phyloP scores from a whole-genome alignment of 2,797 vertebrate species.

The Limnodromus scolopaceus region DNA sequence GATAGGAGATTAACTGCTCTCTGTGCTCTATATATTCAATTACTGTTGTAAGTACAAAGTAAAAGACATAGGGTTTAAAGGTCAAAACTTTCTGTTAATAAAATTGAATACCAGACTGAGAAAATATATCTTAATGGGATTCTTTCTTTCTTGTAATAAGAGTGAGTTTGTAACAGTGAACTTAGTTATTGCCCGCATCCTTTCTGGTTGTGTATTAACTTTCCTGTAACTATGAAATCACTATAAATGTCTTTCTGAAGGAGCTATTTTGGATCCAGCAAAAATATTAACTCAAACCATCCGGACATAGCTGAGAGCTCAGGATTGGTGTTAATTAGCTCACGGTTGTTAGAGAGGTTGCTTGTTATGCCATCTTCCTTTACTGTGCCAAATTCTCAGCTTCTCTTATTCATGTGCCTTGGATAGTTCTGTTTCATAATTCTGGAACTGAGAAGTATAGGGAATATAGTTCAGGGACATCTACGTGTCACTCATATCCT shows the following conservation, averaged over 20 bases:
- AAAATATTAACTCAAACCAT: neutral
- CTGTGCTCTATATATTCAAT: neutral
- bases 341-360: neutral
- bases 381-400: neutral
- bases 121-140: neutral
- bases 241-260: neutral
- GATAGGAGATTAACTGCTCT: neutral
- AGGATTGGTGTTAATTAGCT: neutral
- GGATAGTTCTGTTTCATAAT: neutral
- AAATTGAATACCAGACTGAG: neutral
- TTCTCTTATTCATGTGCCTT: neutral
- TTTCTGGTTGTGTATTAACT: neutral
- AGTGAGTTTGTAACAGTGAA: neutral
- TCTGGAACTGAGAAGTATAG: neutral
- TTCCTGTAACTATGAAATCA: neutral
- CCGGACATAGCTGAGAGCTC: neutral
- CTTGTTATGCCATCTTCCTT: neutral
- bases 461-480: neutral
- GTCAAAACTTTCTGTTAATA: neutral
- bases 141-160: neutral
- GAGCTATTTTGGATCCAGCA: neutral
- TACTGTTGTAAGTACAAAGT: neutral
- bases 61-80: neutral
- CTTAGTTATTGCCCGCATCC: neutral
- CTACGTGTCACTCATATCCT: neutral